Evolutionary conservation across 2,888 invertebrate species (phyloP).

Genomic region (Cenopis cana): DNA sequence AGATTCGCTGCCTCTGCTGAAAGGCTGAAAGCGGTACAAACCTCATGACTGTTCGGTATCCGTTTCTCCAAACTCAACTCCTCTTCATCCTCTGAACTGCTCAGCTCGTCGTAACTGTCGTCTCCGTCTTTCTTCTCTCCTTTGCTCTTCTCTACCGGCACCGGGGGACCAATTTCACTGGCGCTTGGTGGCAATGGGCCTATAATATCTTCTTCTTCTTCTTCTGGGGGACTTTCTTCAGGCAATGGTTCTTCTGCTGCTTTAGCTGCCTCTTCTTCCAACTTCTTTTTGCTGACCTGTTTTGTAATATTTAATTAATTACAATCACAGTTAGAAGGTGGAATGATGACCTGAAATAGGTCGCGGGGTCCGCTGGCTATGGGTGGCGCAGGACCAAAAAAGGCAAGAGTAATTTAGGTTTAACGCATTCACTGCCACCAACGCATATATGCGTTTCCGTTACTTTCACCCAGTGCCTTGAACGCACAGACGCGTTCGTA

Average conservation of each 20-base stretch:
- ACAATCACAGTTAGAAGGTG: no score
- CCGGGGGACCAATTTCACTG: slow-evolving; percentile 62
- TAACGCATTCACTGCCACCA: no score
- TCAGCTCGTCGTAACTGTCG: slow-evolving; percentile 80
- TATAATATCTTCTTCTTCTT: slow-evolving; percentile 85
- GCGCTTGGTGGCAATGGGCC: slow-evolving; percentile 82
- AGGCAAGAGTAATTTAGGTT: no score
- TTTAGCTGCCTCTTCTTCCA: slow-evolving; percentile 51
- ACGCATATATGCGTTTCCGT: no score
- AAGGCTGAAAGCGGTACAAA: no score
- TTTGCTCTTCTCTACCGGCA: slow-evolving; percentile 53
- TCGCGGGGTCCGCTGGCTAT: no score
- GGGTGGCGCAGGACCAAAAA: no score
- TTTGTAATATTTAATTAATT: background rate
- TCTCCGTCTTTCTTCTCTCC: slow-evolving; percentile 54
- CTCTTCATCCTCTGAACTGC: slow-evolving; percentile 80
- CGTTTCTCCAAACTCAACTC: slow-evolving; percentile 80
- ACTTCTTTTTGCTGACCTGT: slow-evolving; percentile 54
- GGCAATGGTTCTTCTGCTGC: slow-evolving; percentile 29
- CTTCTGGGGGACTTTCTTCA: slow-evolving; percentile 46
- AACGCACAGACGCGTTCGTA: no score
- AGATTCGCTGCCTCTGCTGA: no score
- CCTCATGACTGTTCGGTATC: slow-evolving; percentile 91
- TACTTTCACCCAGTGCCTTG: no score
- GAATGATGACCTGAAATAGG: no score